phyloP scores from a whole-genome alignment of 1,140 invertebrate genomes.

The Ptiloglossa arizonensis region DNA sequence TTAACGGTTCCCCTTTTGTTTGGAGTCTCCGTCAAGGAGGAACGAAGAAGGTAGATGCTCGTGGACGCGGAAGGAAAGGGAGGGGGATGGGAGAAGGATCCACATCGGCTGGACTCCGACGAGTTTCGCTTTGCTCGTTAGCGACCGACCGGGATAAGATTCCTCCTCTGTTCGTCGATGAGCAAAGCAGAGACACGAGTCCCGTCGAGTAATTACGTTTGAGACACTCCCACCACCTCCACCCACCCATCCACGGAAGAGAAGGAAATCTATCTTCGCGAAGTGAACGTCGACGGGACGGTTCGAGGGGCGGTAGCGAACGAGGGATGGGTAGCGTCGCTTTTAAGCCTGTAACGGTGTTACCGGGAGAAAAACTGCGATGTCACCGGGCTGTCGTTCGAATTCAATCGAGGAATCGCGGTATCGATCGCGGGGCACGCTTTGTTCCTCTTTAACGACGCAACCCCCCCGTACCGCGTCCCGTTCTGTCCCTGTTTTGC shows the following conservation, averaged over 20 bases:
- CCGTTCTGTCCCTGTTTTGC: neutral
- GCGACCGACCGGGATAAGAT: constrained; percentile 12
- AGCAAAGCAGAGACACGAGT: constrained; percentile 14
- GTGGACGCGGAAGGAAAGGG: neutral
- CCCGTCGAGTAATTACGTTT: constrained; percentile 34
- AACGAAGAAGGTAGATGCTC: neutral
- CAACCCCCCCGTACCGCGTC: neutral
- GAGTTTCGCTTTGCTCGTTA: constrained; percentile 30
- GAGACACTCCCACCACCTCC: neutral
- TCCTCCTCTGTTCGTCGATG: constrained; percentile 18
- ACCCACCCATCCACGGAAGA: too few relatives aligned
- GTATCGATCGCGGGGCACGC: neutral
- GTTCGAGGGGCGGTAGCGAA: neutral
- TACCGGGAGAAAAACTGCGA: constrained; percentile 5
- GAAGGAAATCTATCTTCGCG: neutral
- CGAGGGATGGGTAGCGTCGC: neutral
- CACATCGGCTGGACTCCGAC: neutral
- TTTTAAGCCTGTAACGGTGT: neutral
- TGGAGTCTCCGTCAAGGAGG: neutral
- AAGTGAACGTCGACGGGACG: neutral
- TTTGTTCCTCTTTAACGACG: constrained; percentile 3
- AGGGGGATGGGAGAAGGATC: neutral
- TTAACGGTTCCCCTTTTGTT: constrained; percentile 28
- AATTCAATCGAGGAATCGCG: constrained; percentile 17
- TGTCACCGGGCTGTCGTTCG: constrained; percentile 2